Evolutionary conservation across 2,797 vertebrate genomes (phyloP).

Genomic region (Podarcis lilfordi): DNA sequence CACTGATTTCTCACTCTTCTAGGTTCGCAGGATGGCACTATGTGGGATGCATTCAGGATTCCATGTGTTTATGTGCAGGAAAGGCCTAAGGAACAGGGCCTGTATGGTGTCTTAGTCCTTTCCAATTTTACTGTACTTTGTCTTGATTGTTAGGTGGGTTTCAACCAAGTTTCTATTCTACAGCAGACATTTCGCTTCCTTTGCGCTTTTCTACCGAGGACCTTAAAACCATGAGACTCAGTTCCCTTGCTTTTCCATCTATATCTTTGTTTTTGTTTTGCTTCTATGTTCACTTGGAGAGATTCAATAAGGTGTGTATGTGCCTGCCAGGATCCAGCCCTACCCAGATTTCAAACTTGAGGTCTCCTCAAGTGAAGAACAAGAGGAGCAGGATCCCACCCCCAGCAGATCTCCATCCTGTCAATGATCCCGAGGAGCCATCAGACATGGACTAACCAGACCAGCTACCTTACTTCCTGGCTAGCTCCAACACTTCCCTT

Average conservation of each 20-base stretch:
- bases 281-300: not conserved
- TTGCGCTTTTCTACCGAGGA: slow-evolving; percentile 1
- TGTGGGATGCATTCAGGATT: not conserved
- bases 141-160: not conserved
- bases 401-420: too few species aligned
- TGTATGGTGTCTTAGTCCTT: not conserved
- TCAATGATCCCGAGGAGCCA: too few species aligned
- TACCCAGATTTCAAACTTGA: too few species aligned
- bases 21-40: not conserved
- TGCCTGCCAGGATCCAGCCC: too few species aligned
- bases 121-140: not conserved
- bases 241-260: not conserved
- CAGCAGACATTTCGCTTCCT: not conserved
- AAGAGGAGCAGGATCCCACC: too few species aligned
- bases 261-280: not conserved
- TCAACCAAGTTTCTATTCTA: not conserved
- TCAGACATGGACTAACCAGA: too few species aligned
- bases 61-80: not conserved
- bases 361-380: too few species aligned
- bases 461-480: too few species aligned
- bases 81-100: not conserved
- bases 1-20: not conserved
- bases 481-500: too few species aligned
- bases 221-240: not conserved
- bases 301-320: not conserved